Conservation (phyloP, 2,888 invertebrate species). For the Lasioglossum malachurum region DNA sequence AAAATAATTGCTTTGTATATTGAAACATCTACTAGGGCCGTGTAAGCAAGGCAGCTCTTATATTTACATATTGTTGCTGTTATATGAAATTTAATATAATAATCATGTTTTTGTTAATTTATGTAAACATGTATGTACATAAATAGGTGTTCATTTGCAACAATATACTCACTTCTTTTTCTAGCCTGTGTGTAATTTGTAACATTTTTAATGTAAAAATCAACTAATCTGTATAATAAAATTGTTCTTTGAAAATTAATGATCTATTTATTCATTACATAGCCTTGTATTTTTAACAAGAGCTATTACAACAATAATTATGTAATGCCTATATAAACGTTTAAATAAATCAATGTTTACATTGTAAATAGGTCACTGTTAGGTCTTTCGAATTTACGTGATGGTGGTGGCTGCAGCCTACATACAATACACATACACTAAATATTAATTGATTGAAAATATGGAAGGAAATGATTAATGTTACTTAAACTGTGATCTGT, state of each 20-base stretch:
- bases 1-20: not conserved
- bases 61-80: conserved; percentile 33
- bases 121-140: conserved; percentile 32
- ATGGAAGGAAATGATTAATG: not conserved
- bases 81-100: conserved; percentile 1
- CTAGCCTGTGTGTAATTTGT: conserved; percentile 52
- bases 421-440: conserved; percentile 8
- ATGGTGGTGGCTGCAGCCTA: conserved; percentile 73
- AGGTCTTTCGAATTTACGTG: conserved; percentile 74
- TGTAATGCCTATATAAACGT: not conserved
- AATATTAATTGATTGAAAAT: not conserved
- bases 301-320: not conserved
- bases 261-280: not conserved
- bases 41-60: not conserved
- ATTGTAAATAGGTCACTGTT: conserved; percentile 21
- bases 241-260: conserved; percentile 24
- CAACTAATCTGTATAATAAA: conserved; percentile 63
- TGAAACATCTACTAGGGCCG: not conserved
- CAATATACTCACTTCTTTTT: conserved; percentile 23
- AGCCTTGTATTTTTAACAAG: not conserved
- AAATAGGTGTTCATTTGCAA: conserved; percentile 38
- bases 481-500: not conserved
- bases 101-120: conserved; percentile 24
- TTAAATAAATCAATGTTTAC: not conserved
- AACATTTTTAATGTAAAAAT: conserved; percentile 57